Base-by-base conservation (phyloP, 2,888 invertebrate genomes). In the Hypercompe scribonia region DNA sequence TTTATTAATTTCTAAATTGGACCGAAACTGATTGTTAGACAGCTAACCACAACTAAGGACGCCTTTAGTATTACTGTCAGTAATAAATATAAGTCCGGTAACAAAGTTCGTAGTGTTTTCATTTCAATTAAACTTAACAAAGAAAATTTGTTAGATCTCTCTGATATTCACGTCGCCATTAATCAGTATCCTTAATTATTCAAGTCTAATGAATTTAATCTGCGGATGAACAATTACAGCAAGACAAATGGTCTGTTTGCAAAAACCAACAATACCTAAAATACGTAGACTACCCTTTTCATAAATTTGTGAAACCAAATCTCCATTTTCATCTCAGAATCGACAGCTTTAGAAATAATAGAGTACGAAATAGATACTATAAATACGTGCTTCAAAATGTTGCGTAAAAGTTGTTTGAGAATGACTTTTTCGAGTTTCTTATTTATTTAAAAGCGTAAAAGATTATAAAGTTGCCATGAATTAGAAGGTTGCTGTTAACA, bases 241-340 rank as follows among this genome's bases (percentile, higher is more conserved):
- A 83, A 84, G 84, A 88, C 81, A 81, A 86, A 88, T 87, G 86
- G 80, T 84, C 83, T 85, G 85, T 84, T 85, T 78, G 78, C 71
- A 79, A 80, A 86, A 84, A 78, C 76, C 77, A 77, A 72, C 72
- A 71, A 84, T 78, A 81, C 67, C 71, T 73, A 64, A 76, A 74
- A 73, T 72, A 61, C 61, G 68, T 76, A 70, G 28, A 66, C 61
- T 71, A 84, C 76, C 75, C 50, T n/a, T 65, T 18, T 42, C 65
- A 70, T 81, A 75, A 82, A 84, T 82, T 54, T n/a, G n/a, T 54
- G 50, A 72, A 77, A 67, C 58, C 39, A 39, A 54, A n/a, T 33
- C 65, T 58, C 69, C 58, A 58, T 65, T 74, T 78, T 76, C 28
- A 39, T 34, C 36, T 58, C n/a, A 58, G 15, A 13, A 58, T 58